A percentile compares a stretch with the other conserved stretches of the same genome.
phyloP scores from a whole-genome alignment of 2,888 invertebrate species.

The Helobdella robusta region DNA sequence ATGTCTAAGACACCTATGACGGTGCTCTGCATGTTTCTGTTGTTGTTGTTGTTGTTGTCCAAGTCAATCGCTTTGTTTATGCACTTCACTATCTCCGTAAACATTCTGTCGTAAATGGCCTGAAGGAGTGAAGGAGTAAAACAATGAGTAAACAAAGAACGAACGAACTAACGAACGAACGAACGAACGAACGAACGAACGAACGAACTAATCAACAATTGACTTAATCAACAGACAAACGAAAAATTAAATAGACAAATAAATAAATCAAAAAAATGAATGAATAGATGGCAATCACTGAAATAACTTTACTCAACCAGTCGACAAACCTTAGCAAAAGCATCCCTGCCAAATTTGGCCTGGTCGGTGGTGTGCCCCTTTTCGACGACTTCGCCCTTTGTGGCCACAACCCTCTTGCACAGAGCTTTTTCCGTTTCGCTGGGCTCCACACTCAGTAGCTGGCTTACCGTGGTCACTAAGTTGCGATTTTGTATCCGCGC shows the following conservation, averaged over 20 bases:
- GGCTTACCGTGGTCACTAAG: slow-evolving; percentile 54
- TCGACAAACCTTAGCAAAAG: slow-evolving; percentile 67
- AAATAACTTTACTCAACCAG: not conserved
- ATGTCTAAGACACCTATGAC: slow-evolving; percentile 92
- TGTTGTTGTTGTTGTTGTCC: slow-evolving; percentile 49
- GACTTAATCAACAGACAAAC: no score
- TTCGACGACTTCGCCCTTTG: slow-evolving; percentile 80
- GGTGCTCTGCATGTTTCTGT: slow-evolving; percentile 63
- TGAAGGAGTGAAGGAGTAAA: slow-evolving; percentile 37
- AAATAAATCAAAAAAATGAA: not conserved
- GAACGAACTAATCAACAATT: no score
- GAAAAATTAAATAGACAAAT: no score
- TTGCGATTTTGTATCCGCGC: slow-evolving; percentile 54
- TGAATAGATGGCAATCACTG: not conserved
- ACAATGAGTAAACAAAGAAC: not conserved
- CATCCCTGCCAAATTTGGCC: slow-evolving; percentile 79
- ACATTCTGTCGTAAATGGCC: slow-evolving; percentile 86
- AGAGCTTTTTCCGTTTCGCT: slow-evolving; percentile 65
- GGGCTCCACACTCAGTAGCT: slow-evolving; percentile 60
- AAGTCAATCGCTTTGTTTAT: slow-evolving; percentile 84
- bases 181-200: not conserved
- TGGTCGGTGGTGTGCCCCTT: slow-evolving; percentile 77
- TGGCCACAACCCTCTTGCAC: slow-evolving; percentile 79
- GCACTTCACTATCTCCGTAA: slow-evolving; percentile 82
- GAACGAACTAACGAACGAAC: no score